phyloP scores from a whole-genome alignment of 2,113 vertebrate genomes.

The Narcine bancroftii region DNA sequence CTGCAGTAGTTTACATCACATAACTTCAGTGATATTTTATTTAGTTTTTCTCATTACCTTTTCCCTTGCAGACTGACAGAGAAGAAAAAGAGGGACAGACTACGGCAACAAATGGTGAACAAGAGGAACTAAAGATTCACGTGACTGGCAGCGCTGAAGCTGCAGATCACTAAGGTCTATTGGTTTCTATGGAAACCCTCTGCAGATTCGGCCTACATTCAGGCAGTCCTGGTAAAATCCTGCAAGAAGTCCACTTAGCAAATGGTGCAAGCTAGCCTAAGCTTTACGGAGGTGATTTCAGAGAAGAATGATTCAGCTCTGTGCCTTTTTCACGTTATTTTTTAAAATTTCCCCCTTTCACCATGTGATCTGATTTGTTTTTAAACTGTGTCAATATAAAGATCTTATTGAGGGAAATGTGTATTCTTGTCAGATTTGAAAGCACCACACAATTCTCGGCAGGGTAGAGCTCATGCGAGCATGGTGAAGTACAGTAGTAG shows the following conservation, averaged over 20 bases:
- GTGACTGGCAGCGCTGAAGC: neutral
- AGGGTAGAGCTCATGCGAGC: neutral
- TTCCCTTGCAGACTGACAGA: constrained; percentile 59
- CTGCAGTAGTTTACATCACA: neutral
- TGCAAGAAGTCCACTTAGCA: neutral
- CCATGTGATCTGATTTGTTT: neutral
- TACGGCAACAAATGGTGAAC: constrained; percentile 61
- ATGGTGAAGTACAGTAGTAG: neutral
- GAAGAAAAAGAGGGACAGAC: constrained; percentile 70
- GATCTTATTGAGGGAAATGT: neutral
- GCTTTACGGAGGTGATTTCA: neutral
- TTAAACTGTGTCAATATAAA: neutral
- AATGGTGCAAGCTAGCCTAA: neutral
- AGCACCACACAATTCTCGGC: neutral
- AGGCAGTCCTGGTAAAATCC: neutral
- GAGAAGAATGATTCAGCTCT: constrained; percentile 19
- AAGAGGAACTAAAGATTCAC: constrained; percentile 58
- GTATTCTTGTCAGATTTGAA: constrained; percentile 8
- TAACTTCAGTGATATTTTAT: neutral
- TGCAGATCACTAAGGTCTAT: neutral
- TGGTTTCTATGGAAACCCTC: constrained; percentile 21
- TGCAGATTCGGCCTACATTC: neutral
- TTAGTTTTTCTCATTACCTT: neutral
- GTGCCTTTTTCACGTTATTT: constrained; percentile 1
- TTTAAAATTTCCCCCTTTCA: neutral